Base-by-base conservation (phyloP, 2,113 vertebrate genomes). In the Corythornis cristatus region DNA sequence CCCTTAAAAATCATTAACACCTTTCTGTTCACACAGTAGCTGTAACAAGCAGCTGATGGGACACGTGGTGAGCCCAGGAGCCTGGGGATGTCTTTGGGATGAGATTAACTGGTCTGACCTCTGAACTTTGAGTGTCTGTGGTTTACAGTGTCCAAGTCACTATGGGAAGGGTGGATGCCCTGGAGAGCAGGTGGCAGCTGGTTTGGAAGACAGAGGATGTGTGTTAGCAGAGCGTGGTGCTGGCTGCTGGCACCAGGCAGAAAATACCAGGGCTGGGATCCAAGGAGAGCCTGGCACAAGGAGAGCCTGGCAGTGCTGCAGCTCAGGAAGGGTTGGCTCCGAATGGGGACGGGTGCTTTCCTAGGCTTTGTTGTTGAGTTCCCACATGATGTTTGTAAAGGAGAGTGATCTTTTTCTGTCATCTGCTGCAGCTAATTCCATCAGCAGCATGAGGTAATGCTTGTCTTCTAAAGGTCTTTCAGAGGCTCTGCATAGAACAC, bases 91-190 rank as follows among this genome's bases (percentile, higher is more conserved):
- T 61, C 84, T 58, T 31, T 65, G 86, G n/a, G 48, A 4, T 61
- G 72, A 76, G 46, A 28, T 53, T 76, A 26, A 40, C 31, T 81
- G 77, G 4, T 31, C 65, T 87, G 82, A 35, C 78, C 84, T 93
- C 75, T 65, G 42, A 75, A 26, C 60, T 48, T 62, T 3, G 19
- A n/a, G 71, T 8, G 13, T 71, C 78, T 95, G 67, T 45, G 43
- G 0, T 29, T 70, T 18, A 9, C 25, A n/a, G 75, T 19, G 1
- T 64, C 51, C 29, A 11, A 80, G 50, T 42, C 54, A 40, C 0
- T 6, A 0, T 8, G 5, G 25, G 64, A 9, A 74, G 84, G 66
- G 19, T 13, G 54, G 58, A 7, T 79, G 66, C 73, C 82, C 66
- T 53, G 82, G 82, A 73, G 79, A 85, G 67, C 81, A 76, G 82